Evolutionary conservation across 2,797 vertebrate species (phyloP).

Genomic region (Tamandua tetradactyla): DNA sequence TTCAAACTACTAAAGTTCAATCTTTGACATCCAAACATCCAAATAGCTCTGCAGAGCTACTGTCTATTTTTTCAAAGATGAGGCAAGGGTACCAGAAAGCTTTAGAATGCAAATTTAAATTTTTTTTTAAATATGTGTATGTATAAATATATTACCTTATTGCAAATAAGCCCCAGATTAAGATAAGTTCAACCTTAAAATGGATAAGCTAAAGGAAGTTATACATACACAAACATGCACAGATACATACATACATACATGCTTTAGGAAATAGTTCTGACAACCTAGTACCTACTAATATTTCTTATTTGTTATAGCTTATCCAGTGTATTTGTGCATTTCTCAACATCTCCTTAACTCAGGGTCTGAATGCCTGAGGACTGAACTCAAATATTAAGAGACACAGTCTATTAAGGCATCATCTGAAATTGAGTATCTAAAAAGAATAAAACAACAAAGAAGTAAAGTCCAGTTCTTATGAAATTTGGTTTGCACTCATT

Average conservation of each 20-base stretch:
- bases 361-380: neutral
- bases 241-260: neutral
- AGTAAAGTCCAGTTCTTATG: conserved; percentile 61
- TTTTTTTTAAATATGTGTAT: neutral
- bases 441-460: conserved; percentile 43
- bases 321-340: neutral
- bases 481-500: conserved; percentile 69
- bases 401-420: conserved; percentile 20
- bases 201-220: neutral
- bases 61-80: neutral
- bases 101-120: neutral
- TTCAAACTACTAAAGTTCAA: neutral
- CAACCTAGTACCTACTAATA: neutral
- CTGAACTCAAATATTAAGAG: conserved; percentile 44
- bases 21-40: neutral
- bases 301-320: conserved; percentile 22
- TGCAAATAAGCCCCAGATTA: neutral
- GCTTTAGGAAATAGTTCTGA: conserved; percentile 13
- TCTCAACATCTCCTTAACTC: conserved; percentile 36
- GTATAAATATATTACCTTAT: neutral
- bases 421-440: conserved; percentile 35
- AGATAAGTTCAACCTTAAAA: neutral
- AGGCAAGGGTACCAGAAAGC: neutral
- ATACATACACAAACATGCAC: neutral
- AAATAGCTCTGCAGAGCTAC: neutral